These are phyloP conservation scores for Bhutanitis thaidina DNA, from an alignment of 2,888 invertebrate genomes.

Conservation along the genomic window DNA sequence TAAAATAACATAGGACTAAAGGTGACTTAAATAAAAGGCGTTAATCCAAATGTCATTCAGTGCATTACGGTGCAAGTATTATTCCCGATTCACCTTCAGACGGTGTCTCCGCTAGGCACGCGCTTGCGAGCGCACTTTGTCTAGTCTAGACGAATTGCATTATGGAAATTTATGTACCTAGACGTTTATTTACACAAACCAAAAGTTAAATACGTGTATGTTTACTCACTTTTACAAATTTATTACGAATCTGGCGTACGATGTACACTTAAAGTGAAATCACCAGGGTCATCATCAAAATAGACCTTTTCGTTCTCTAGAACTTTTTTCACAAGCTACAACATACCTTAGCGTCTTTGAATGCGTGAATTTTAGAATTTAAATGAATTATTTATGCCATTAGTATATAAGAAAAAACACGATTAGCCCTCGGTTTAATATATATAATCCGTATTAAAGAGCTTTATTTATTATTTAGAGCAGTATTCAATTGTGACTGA, in stretches of 20 bases:
- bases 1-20: background rate
- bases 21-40: conserved; percentile 13
- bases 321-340: no score
- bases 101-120: conserved; percentile 44
- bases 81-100: conserved; percentile 65
- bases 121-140: conserved; percentile 51
- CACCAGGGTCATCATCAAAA: no score
- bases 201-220: conserved; percentile 33
- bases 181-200: conserved; percentile 49
- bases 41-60: conserved; percentile 12
- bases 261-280: no score
- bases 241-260: background rate
- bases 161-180: conserved; percentile 64
- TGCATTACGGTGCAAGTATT: conserved; percentile 28
- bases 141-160: conserved; percentile 77
- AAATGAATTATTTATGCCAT: no score
- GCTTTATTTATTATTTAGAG: no score
- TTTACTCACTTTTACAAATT: conserved; percentile 16
- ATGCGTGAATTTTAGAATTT: no score
- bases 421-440: no score
- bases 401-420: no score
- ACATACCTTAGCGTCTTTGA: no score
- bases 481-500: no score
- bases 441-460: no score
- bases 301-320: no score